Conservation (phyloP, 2,888 invertebrate species). For the Lymantria monacha region DNA sequence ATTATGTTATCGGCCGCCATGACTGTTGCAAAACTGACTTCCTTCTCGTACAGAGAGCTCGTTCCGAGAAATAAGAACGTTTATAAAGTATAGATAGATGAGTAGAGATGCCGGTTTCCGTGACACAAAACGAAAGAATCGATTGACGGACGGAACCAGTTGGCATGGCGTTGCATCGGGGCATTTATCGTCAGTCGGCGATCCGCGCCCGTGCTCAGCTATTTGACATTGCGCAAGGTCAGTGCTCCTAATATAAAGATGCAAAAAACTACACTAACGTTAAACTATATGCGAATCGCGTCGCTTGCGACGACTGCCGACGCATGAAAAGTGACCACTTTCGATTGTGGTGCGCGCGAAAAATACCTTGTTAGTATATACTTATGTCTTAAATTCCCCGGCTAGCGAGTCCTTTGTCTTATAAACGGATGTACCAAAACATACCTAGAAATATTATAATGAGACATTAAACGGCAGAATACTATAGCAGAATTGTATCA, state of each 20-base stretch:
- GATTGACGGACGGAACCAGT: constrained; percentile 51
- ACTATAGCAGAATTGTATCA: neutral
- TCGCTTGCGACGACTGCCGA: constrained; percentile 42
- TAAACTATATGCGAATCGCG: constrained; percentile 53
- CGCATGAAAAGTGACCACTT: constrained; percentile 72
- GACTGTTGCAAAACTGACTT: constrained; percentile 12
- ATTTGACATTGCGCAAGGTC: constrained; percentile 82
- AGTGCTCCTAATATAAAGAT: constrained; percentile 79
- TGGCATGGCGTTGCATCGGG: constrained; percentile 53
- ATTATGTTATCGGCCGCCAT: neutral
- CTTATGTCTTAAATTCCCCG: constrained; percentile 36
- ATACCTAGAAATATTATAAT: constrained; percentile 38
- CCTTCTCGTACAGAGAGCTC: constrained; percentile 13
- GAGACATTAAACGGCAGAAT: constrained; percentile 8
- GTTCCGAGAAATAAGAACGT: constrained; percentile 19
- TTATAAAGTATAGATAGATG: constrained; percentile 33
- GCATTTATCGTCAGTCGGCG: constrained; percentile 54
- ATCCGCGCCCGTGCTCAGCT: constrained; percentile 59
- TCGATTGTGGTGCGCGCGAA: constrained; percentile 64
- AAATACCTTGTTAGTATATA: constrained; percentile 42
- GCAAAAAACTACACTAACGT: constrained; percentile 59
- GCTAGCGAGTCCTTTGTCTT: constrained; percentile 47
- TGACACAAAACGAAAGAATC: constrained; percentile 56
- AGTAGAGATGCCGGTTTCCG: constrained; percentile 45
- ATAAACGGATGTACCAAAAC: constrained; percentile 38